A percentile compares a stretch with the other conserved stretches of the same genome.
Conservation (phyloP, 2,888 invertebrate genomes). For the Gisinianus flammeolus region DNA sequence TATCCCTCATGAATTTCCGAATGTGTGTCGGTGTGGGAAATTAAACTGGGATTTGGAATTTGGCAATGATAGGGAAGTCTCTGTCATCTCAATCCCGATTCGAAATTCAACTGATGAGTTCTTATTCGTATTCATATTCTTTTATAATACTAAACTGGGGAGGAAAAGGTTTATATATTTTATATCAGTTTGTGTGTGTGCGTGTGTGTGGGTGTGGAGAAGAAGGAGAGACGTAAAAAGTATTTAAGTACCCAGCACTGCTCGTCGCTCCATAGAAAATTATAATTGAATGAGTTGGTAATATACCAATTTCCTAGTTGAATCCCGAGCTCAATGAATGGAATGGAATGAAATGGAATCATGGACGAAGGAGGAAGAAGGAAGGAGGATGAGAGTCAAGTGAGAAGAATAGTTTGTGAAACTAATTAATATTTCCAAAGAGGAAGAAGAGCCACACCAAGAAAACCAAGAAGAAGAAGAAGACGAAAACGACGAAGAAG, state of each 20-base stretch:
- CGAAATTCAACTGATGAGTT: no score
- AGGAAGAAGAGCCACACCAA: no score
- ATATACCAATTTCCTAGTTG: background rate
- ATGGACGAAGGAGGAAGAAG: background rate
- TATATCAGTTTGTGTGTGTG: background rate
- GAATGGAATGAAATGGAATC: background rate
- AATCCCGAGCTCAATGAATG: background rate
- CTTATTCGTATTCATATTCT: no score
- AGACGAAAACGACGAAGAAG: slow-evolving; percentile 59
- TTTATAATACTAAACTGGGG: background rate
- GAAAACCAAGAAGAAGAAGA: background rate
- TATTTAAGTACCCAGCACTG: no score
- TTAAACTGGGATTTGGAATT: background rate
- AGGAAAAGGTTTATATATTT: no score
- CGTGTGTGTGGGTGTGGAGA: background rate
- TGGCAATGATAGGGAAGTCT: background rate
- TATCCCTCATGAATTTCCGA: no score
- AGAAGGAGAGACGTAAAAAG: background rate
- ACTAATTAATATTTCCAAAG: slow-evolving; percentile 28
- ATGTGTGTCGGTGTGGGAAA: no score
- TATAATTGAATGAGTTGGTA: slow-evolving; percentile 6
- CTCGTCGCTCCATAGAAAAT: background rate
- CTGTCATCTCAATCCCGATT: no score
- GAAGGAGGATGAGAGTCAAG: background rate
- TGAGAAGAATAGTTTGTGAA: slow-evolving; percentile 26